Base-by-base conservation (phyloP, 2,888 invertebrate genomes). In the Ypsolopha scabrella region DNA sequence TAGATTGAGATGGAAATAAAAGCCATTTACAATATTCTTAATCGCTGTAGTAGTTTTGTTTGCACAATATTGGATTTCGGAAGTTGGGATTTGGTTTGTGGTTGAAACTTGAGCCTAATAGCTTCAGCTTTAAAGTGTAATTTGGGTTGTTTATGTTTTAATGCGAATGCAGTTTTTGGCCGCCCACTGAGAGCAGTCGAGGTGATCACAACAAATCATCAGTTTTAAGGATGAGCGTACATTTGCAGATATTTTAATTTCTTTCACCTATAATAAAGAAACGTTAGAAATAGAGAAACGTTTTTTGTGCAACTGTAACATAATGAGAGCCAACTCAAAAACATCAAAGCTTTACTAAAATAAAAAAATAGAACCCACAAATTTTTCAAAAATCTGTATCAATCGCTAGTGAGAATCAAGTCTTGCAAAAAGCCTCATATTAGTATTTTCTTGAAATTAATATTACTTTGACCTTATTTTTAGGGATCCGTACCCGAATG, bases 201-300 rank as follows among this genome's bases (percentile, higher is more conserved):
- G 68, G 79, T 70, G 80, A 81, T 80, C 80, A 80, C 77, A 80
- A 82, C 82, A 82, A 82, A 82, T 82, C 82, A 80, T 34, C 45
- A 24, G n/a, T 43, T 43, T 43, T 43, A 43, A 43, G 43, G 24
- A 24, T 24, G 24, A 24, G 24, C 24, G 38, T 6, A 14, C 43
- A 43, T 8, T 43, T 9, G 13, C 41, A 41, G n/a, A 14, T 9
- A 4, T 11, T 41, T 43, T 43, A 13, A 43, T 43, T 43, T 13
- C 9, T 9, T 43, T 43, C 11, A 9, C 24, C 38, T n/a, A 24
- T 3, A 24, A 24, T n/a, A n/a, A n/a, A n/a, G n/a, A n/a, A n/a
- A n/a, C n/a, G n/a, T n/a, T n/a, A n/a, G n/a, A n/a, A n/a, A n/a
- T n/a, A n/a, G n/a, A n/a, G n/a, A n/a, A n/a, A n/a, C n/a, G n/a